Evolutionary conservation across 2,888 invertebrate genomes (phyloP).

Genomic region (Osmoderma eremita): DNA sequence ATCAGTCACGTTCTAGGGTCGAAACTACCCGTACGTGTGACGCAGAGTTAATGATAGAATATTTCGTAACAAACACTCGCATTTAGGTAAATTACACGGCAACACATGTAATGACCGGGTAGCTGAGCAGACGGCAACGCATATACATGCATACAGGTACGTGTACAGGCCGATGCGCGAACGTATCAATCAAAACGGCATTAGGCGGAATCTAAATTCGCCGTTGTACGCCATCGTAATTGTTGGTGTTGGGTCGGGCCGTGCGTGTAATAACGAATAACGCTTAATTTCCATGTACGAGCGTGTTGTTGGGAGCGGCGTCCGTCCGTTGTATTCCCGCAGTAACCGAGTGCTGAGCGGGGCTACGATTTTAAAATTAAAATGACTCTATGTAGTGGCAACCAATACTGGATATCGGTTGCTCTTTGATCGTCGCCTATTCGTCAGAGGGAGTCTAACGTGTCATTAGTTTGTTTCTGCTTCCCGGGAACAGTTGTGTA

Average conservation of each 20-base stretch:
- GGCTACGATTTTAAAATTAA: too few species aligned
- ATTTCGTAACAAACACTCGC: constrained; percentile 17
- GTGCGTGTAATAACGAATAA: not conserved
- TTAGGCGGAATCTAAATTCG: constrained; percentile 26
- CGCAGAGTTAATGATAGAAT: constrained; percentile 12
- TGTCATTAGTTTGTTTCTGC: too few species aligned
- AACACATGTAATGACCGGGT: constrained; percentile 13
- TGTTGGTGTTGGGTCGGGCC: not conserved
- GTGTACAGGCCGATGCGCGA: not conserved
- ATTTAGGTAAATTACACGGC: constrained; percentile 22
- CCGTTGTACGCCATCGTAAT: not conserved
- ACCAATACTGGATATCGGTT: too few species aligned
- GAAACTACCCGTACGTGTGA: too few species aligned
- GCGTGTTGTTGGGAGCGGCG: not conserved
- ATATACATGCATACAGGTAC: not conserved
- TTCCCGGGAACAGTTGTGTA: too few species aligned
- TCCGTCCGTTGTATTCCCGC: too few species aligned
- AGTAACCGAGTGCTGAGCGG: too few species aligned
- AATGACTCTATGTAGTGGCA: too few species aligned
- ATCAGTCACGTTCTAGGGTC: too few species aligned
- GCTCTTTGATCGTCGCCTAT: too few species aligned
- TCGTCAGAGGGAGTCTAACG: too few species aligned
- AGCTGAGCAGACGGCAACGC: not conserved
- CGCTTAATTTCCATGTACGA: constrained; percentile 3
- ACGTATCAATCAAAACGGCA: constrained; percentile 30